Evolutionary conservation across 2,888 invertebrate species (phyloP).

Genomic region (Eledone cirrhosa): DNA sequence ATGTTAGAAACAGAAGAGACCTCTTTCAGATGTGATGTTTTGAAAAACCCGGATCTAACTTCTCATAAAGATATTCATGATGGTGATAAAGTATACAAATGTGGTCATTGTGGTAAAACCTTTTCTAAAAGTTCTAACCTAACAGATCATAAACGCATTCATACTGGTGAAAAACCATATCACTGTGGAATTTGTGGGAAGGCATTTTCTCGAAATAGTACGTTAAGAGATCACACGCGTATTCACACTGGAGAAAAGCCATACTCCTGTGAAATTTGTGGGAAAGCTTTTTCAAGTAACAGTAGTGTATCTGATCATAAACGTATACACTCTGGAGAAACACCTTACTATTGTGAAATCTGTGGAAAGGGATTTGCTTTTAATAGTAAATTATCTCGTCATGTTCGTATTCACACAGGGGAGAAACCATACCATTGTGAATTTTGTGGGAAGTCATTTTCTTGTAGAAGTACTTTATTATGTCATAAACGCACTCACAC

Average conservation of each 20-base stretch:
- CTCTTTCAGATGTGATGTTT: too few species aligned
- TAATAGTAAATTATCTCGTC: neutral
- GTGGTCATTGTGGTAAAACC: too few species aligned
- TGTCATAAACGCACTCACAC: neutral
- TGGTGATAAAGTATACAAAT: too few species aligned
- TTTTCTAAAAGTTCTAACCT: too few species aligned
- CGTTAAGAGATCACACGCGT: neutral
- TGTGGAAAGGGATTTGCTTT: slow-evolving; percentile 9
- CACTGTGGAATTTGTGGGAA: neutral
- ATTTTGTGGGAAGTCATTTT: slow-evolving; percentile 17
- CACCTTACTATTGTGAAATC: neutral
- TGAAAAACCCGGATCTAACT: too few species aligned
- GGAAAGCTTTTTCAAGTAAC: neutral
- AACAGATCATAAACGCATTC: neutral
- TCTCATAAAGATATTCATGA: too few species aligned
- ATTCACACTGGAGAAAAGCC: neutral
- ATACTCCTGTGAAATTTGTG: slow-evolving; percentile 7
- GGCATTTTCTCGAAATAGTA: neutral
- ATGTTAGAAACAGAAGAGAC: too few species aligned
- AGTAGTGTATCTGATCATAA: neutral
- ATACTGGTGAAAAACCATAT: neutral
- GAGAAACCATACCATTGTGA: neutral
- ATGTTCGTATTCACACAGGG: slow-evolving; percentile 1
- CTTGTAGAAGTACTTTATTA: slow-evolving; percentile 4
- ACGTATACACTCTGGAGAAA: slow-evolving; percentile 7